These are phyloP conservation scores for Cebidichthys violaceus DNA, from an alignment of 2,113 vertebrate species.

Conservation along the genomic window DNA sequence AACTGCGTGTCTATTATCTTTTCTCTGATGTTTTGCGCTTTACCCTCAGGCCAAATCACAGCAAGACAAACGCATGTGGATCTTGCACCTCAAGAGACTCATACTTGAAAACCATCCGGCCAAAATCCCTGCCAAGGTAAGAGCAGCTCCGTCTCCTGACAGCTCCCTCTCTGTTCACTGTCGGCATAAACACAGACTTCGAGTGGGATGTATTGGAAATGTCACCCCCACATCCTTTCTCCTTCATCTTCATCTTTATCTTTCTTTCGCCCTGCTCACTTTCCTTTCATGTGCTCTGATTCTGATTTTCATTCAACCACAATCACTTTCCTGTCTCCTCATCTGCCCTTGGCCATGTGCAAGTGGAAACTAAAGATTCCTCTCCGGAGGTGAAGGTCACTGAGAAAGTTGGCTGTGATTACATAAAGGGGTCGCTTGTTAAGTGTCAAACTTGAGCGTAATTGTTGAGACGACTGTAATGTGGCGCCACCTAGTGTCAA, in stretches of 20 bases:
- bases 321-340: conserved; percentile 21
- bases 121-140: conserved; percentile 98
- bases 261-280: neutral
- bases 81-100: conserved; percentile 95
- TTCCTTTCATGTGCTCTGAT: neutral
- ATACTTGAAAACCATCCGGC: conserved; percentile 99
- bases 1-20: conserved; percentile 46
- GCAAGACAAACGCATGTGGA: conserved; percentile 98
- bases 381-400: conserved; percentile 11
- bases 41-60: conserved; percentile 92
- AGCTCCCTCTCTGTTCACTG: conserved; percentile 13
- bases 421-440: conserved; percentile 13
- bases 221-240: conserved; percentile 11
- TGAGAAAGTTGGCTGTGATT: conserved; percentile 21
- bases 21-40: conserved; percentile 49
- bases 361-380: conserved; percentile 29
- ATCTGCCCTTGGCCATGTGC: neutral
- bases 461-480: conserved; percentile 8
- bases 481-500: conserved; percentile 80
- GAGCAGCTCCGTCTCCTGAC: conserved; percentile 16
- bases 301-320: conserved; percentile 7
- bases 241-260: conserved; percentile 22
- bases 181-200: conserved; percentile 28
- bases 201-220: conserved; percentile 41
- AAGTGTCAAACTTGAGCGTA: neutral